Base-by-base conservation (phyloP, 2,113 vertebrate genomes). In the Microtus pennsylvanicus region DNA sequence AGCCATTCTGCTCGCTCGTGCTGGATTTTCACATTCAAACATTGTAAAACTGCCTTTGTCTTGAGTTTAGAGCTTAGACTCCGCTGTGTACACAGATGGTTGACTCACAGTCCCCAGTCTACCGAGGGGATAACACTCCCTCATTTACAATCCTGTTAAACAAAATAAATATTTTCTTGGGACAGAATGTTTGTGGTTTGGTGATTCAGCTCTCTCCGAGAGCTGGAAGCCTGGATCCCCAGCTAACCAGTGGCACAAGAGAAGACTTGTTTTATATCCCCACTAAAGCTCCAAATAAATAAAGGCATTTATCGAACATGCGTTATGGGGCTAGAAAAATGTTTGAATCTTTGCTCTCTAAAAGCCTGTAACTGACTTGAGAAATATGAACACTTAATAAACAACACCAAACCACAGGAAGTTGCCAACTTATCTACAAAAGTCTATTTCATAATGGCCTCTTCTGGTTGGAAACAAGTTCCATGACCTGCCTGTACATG, bases 161-260 rank as follows among this genome's bases (percentile, higher is more conserved):
- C 90, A 96, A 75, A 97, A 92, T 93, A 94, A 93, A 97, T 98
- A 91, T 87, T 97, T 98, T 97, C 96, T 94, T 96, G 87, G 95
- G 38, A 87, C 58, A 95, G 90, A 74, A 88, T 94, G 72, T 58
- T 97, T 94, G 92, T 77, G 94, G 83, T 98, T 97, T 96, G 85
- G 93, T 98, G 96, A 96, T 89, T 97, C 97, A 97, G 2, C 52
- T 87, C 52, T 78, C 65, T 93, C 77, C 83, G 8, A 2, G 65
- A 38, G 28, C n/a, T 87, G 42, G 65, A 74, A 97, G 45, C 85
- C 77, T 81, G 24, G 24, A 22, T 92, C 91, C 87, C 90, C 50
- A 81, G 3, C 86, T 74, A 94, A 28, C 50, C 93, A 92, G 50
- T 72, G 33, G 77, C 83, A 90, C 90, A 96, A 96, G 92, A 93